Evolutionary conservation across 2,797 vertebrate genomes (phyloP), one percentile per base, ranked within the genome.

Genomic region (Eurystomus glaucurus): DNA sequence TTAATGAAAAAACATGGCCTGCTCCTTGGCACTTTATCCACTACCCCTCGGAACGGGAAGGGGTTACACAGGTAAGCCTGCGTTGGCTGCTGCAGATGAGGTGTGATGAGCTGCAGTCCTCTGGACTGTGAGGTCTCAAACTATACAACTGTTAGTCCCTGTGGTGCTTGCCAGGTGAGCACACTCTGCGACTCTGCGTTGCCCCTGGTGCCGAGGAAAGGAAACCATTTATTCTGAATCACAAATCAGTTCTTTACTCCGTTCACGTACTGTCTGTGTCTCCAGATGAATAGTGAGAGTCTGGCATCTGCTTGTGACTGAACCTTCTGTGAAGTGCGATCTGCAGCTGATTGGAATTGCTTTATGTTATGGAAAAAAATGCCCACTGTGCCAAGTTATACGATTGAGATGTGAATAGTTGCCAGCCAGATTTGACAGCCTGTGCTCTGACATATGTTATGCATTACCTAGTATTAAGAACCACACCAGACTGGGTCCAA

Each of bases 291-390:
- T 2, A 66, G 64, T 39, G 71, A 83, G 81, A 92, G 72, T 72
- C 58, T 90, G 91, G 88, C 96, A 96, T 92, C 93, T 95, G 91
- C 81, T 91, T 85, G 66, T 78, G 86, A 57, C 82, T 2, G 65
- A 92, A 83, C 95, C 89, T 95, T 95, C 95, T 96, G 93, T 93
- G 94, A 95, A 96, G 82, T 89, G 85, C 88, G 95, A 96, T 93
- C 93, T 96, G 97, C 79, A 95, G 68, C 60, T 88, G 86, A 80
- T 87, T 1, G 17, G 90, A 90, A 92, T 37, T 82, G 83, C 85
- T 89, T 85, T 57, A 55, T 65, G 21, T 76, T 65, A 74, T 12
- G 64, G 74, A 80, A 89, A 93, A 96, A 43, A 88, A 14, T 4
- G 0, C 41, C 62, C 66, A 51, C 35, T 14, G 15, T 95, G 96